phyloP scores from a whole-genome alignment of 2,888 invertebrate species.

The Leucophenga montana region DNA sequence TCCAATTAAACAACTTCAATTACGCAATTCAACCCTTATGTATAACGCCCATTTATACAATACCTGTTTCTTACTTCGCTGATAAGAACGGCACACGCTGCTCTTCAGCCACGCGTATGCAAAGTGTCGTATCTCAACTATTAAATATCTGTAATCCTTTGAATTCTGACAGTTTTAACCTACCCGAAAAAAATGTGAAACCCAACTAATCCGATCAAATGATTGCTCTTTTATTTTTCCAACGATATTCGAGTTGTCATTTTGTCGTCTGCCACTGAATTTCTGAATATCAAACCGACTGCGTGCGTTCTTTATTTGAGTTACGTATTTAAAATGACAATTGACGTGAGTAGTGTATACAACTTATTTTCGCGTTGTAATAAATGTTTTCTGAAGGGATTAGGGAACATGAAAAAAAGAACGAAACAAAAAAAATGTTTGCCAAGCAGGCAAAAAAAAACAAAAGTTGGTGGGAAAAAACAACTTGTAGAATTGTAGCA shows the following conservation, averaged over 20 bases:
- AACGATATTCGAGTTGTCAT: no score
- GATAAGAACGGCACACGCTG: constrained; percentile 47
- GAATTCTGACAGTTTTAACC: constrained; percentile 30
- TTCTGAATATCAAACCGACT: background rate
- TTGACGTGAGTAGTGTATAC: background rate
- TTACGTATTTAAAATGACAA: constrained; percentile 8
- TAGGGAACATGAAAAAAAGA: background rate
- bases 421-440: constrained; percentile 21
- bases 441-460: constrained; percentile 10
- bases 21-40: constrained; percentile 11
- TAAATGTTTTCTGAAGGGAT: constrained; percentile 8
- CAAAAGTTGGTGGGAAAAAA: background rate
- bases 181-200: constrained; percentile 35
- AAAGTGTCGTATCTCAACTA: constrained; percentile 34
- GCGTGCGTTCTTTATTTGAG: constrained; percentile 3
- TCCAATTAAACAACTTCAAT: no score
- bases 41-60: constrained; percentile 40
- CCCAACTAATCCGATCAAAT: constrained; percentile 68
- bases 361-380: background rate
- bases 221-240: constrained; percentile 56
- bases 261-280: background rate
- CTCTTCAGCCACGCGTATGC: constrained; percentile 52
- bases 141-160: constrained; percentile 15
- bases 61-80: constrained; percentile 60
- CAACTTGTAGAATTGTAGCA: background rate